phyloP scores from a whole-genome alignment of 2,888 invertebrate species.

The Microplitis manilae region DNA sequence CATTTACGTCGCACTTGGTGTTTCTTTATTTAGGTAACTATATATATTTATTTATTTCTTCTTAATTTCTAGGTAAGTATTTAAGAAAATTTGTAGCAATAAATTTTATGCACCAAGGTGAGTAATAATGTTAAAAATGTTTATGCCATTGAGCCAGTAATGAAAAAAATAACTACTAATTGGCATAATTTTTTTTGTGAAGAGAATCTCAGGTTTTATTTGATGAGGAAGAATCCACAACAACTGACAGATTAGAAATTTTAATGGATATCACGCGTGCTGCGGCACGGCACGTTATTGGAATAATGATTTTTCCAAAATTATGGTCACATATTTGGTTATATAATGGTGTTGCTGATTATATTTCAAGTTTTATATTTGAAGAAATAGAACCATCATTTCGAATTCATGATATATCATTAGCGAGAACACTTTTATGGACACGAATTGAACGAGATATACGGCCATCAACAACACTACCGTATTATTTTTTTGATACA shows the following conservation, averaged over 20 bases:
- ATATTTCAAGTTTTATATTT: conserved; percentile 23
- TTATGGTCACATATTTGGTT: conserved; percentile 21
- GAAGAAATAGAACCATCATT: conserved; percentile 29
- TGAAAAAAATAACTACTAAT: not conserved
- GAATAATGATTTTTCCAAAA: conserved; percentile 20
- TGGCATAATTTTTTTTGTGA: not conserved
- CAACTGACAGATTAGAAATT: conserved; percentile 28
- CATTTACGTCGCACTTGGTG: conserved; percentile 17
- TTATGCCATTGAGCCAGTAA: not conserved
- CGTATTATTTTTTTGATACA: conserved; percentile 26
- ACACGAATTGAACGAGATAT: conserved; percentile 29
- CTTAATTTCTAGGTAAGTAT: not conserved
- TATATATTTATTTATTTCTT: not conserved
- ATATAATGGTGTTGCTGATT: conserved; percentile 28
- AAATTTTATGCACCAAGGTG: not conserved
- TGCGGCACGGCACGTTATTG: conserved; percentile 28
- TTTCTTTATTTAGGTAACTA: conserved; percentile 21
- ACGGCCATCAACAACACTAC: conserved; percentile 16
- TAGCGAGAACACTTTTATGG: conserved; percentile 23
- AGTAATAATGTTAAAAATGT: not conserved
- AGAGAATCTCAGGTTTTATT: conserved; percentile 20
- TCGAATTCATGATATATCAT: conserved; percentile 13
- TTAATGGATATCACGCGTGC: conserved; percentile 18
- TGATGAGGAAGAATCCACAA: conserved; percentile 23
- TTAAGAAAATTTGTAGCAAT: not conserved